These are phyloP conservation scores for Stratiomys singularior DNA, from an alignment of 2,888 invertebrate genomes.

Conservation along the genomic window DNA sequence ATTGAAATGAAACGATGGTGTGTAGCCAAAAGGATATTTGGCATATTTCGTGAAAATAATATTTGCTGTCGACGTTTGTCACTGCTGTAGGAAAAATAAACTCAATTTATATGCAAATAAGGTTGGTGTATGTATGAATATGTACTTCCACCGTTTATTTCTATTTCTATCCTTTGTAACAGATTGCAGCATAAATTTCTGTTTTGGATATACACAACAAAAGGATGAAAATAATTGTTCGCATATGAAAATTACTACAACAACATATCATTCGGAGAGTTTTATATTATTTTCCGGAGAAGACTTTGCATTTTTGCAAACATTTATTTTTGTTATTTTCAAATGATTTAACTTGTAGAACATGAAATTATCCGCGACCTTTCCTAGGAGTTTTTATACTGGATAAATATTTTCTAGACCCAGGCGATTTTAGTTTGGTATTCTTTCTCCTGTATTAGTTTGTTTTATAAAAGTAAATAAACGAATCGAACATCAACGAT, in stretches of 20 bases:
- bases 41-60: too few relatives aligned
- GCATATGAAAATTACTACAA: too few relatives aligned
- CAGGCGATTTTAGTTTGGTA: background rate
- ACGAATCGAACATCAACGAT: too few relatives aligned
- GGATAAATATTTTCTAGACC: background rate
- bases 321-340: too few relatives aligned
- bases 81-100: constrained; percentile 1
- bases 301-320: too few relatives aligned
- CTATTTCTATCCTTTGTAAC: background rate
- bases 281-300: too few relatives aligned
- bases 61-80: too few relatives aligned
- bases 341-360: too few relatives aligned
- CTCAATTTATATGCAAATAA: constrained; percentile 41
- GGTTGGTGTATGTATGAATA: constrained; percentile 2
- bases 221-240: background rate
- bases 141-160: constrained; percentile 1
- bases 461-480: too few relatives aligned
- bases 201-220: background rate
- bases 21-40: background rate
- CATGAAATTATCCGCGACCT: too few relatives aligned
- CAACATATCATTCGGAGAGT: too few relatives aligned
- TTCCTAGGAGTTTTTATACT: too few relatives aligned
- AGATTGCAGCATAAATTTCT: constrained; percentile 11
- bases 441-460: background rate
- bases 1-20: background rate